Evolutionary conservation across 2,888 invertebrate species (phyloP).

Genomic region (Stenoptilia bipunctidactyla): DNA sequence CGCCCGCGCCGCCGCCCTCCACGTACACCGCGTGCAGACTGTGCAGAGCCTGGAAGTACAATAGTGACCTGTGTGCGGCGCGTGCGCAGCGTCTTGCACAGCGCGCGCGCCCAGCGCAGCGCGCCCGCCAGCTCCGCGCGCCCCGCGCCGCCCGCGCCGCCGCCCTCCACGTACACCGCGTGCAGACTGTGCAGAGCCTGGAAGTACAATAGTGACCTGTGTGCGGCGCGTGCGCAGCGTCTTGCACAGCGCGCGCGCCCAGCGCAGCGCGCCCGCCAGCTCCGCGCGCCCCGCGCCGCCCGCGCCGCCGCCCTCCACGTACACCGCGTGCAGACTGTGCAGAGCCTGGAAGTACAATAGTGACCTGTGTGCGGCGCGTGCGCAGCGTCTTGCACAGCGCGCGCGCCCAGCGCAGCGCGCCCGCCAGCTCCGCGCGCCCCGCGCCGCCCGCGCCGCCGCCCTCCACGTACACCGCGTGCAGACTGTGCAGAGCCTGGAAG

Average conservation of each 20-base stretch:
- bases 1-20: constrained; percentile 75
- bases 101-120: constrained; percentile 80
- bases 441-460: no score
- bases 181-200: constrained; percentile 91
- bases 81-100: constrained; percentile 79
- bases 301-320: constrained; percentile 84
- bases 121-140: constrained; percentile 91
- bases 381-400: no score
- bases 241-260: constrained; percentile 79
- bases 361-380: no score
- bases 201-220: no score
- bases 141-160: constrained; percentile 72
- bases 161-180: constrained; percentile 94
- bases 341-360: constrained; percentile 88
- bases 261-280: constrained; percentile 84
- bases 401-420: no score
- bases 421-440: no score
- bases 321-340: constrained; percentile 92
- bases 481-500: no score
- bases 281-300: constrained; percentile 86
- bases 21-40: constrained; percentile 94
- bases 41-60: constrained; percentile 87
- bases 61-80: no score
- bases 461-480: no score
- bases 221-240: constrained; percentile 77